Conservation (phyloP, 1,140 invertebrate genomes). For the Papilio polytes region DNA sequence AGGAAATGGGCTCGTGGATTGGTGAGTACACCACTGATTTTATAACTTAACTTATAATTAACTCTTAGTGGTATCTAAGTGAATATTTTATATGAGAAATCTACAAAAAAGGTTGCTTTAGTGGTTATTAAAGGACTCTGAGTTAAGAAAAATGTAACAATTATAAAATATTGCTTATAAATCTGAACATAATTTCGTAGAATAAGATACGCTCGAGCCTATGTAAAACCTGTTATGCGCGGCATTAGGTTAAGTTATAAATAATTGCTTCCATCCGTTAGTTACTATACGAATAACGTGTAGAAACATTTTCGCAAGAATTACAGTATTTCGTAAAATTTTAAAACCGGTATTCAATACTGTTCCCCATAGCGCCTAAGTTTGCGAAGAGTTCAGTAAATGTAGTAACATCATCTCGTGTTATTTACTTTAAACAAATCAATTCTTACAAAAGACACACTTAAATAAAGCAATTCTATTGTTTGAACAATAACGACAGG, state of each 20-base stretch:
- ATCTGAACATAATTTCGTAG: background rate
- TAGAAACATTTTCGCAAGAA: constrained; percentile 12
- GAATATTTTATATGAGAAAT: background rate
- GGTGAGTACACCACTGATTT: constrained; percentile 70
- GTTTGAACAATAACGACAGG: background rate
- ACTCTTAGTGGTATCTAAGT: background rate
- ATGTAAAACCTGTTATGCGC: background rate
- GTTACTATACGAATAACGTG: background rate
- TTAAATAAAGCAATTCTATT: constrained; percentile 4
- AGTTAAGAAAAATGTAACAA: background rate
- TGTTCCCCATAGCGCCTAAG: background rate
- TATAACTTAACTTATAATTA: no score
- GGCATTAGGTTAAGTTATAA: background rate
- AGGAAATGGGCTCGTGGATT: constrained; percentile 88
- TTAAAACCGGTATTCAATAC: background rate
- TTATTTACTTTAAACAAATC: background rate
- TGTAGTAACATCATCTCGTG: background rate
- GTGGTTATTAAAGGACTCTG: background rate
- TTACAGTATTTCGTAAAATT: background rate
- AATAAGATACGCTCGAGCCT: background rate
- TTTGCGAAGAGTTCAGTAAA: background rate
- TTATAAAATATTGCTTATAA: background rate
- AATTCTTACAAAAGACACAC: background rate
- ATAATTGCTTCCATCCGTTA: background rate
- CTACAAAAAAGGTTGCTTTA: background rate